Percentiles rank a stretch among this genome's conserved stretches.
Conservation (phyloP, 2,113 vertebrate species). For the Corythoichthys haematopterus region DNA sequence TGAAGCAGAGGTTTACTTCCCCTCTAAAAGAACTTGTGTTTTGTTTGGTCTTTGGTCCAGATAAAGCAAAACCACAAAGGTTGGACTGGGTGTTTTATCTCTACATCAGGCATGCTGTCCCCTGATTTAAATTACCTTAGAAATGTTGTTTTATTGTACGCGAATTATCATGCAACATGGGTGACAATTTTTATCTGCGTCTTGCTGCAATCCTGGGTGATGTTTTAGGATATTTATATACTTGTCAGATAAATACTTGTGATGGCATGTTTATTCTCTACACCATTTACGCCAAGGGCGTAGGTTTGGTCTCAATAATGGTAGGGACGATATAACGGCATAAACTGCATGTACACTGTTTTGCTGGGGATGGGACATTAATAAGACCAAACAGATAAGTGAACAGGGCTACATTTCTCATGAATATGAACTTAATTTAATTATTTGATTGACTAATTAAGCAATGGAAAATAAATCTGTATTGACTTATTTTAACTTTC, state of each 20-base stretch:
- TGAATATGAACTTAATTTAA: too few relatives aligned
- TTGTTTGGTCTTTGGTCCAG: slow-evolving; percentile 8
- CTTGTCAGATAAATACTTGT: background rate
- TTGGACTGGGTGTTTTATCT: background rate
- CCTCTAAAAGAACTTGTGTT: slow-evolving; percentile 24
- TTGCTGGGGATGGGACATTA: too few relatives aligned
- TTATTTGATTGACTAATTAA: too few relatives aligned
- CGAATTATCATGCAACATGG: background rate
- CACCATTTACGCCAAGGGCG: background rate
- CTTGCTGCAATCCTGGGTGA: background rate
- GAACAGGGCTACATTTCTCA: too few relatives aligned
- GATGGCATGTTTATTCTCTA: background rate
- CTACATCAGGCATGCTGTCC: background rate
- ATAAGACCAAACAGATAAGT: too few relatives aligned
- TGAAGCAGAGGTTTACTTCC: slow-evolving; percentile 14
- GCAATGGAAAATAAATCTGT: too few relatives aligned
- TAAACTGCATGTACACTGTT: too few relatives aligned
- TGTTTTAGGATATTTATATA: too few relatives aligned
- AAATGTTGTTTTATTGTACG: background rate
- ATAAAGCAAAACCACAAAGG: slow-evolving; percentile 10
- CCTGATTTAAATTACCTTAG: background rate
- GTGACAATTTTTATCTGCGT: background rate
- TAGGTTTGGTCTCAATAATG: too few relatives aligned
- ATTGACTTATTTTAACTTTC: too few relatives aligned
- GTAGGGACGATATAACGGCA: too few relatives aligned